phyloP scores from a whole-genome alignment of 2,797 vertebrate genomes.

The Argentina silus region DNA sequence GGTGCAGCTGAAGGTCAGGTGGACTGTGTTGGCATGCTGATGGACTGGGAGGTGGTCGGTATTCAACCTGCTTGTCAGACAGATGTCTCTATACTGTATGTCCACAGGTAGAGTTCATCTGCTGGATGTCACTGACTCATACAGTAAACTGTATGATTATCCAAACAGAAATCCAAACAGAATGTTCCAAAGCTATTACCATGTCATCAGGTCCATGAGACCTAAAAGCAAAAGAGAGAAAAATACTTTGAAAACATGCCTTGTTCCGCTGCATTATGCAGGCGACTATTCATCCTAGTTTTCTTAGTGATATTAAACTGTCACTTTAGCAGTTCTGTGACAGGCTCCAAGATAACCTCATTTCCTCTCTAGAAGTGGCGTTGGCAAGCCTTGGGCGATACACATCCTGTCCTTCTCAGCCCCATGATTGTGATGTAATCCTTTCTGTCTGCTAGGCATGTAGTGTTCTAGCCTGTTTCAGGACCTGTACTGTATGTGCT shows the following conservation, averaged over 20 bases:
- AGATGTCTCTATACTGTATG: not conserved
- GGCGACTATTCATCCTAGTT: not conserved
- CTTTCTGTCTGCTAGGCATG: conserved; percentile 52
- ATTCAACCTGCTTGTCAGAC: not conserved
- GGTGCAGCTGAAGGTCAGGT: too few relatives aligned
- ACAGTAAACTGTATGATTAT: too few relatives aligned
- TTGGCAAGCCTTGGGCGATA: conserved; percentile 40
- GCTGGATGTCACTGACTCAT: conserved; percentile 1
- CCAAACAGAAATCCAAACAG: too few relatives aligned
- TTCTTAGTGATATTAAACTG: conserved; percentile 1
- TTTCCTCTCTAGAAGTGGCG: conserved; percentile 33
- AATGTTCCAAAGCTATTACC: too few relatives aligned
- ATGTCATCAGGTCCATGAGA: not conserved
- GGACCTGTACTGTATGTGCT: conserved; percentile 24
- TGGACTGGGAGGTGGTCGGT: not conserved
- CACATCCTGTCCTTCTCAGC: conserved; percentile 47
- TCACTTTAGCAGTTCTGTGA: conserved; percentile 32
- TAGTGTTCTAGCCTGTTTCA: conserved; percentile 28
- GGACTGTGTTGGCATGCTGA: too few relatives aligned
- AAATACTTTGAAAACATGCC: not conserved
- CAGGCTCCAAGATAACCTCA: conserved; percentile 20
- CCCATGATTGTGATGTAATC: conserved; percentile 47
- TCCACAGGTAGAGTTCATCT: conserved; percentile 39
- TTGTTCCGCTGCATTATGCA: too few relatives aligned
- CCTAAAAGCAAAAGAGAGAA: not conserved